Conservation (phyloP, 2,113 vertebrate species). For the Sisor rabdophorus region DNA sequence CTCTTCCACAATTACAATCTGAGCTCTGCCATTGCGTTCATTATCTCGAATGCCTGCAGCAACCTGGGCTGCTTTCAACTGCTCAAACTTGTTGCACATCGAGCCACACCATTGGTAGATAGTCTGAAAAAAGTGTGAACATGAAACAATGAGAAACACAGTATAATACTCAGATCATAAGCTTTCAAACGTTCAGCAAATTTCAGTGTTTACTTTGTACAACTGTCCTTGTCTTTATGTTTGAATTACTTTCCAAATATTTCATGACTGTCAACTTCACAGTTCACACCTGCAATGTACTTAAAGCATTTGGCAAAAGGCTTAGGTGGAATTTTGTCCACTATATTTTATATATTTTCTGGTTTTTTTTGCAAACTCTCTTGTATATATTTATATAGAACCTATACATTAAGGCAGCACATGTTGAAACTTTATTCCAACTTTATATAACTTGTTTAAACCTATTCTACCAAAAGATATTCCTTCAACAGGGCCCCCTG, state of each 20-base stretch:
- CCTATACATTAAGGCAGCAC: no score
- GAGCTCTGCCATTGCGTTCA: conserved; percentile 78
- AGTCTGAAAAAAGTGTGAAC: conserved; percentile 59
- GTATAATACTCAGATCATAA: neutral
- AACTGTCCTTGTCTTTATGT: neutral
- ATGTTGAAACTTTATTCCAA: no score
- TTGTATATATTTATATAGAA: no score
- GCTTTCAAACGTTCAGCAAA: neutral
- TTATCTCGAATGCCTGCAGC: conserved; percentile 86
- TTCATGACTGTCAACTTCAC: neutral
- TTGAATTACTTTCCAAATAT: neutral
- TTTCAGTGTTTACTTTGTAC: neutral
- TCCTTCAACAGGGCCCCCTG: neutral
- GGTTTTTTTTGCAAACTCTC: neutral
- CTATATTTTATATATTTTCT: no score
- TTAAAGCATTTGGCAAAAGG: neutral
- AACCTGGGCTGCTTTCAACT: conserved; percentile 82
- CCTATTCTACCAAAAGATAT: neutral
- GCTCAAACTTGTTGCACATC: conserved; percentile 82
- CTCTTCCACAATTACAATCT: conserved; percentile 79
- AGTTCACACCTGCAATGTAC: neutral
- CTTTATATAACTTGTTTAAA: no score
- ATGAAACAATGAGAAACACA: neutral
- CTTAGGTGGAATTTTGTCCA: neutral
- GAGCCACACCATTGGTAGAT: conserved; percentile 93